These are phyloP conservation scores for Rhagonycha lutea DNA, from an alignment of 2,888 invertebrate species.

Conservation along the genomic window DNA sequence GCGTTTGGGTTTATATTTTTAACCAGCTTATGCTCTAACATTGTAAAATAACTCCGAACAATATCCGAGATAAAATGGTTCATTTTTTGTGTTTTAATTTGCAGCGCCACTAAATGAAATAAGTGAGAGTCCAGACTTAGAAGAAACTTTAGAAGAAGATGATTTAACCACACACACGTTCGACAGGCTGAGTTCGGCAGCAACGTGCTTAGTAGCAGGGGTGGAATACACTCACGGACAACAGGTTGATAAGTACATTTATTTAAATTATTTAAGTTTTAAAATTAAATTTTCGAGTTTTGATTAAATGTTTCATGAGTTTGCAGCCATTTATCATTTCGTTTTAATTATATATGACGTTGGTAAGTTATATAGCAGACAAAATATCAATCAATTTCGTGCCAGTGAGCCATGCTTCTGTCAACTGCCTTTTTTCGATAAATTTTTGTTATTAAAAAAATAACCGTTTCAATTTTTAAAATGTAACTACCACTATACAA, in stretches of 20 bases:
- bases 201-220: constrained; percentile 56
- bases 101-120: constrained; percentile 20
- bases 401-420: neutral
- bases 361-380: neutral
- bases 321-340: neutral
- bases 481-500: neutral
- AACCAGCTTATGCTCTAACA: neutral
- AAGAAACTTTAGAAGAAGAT: constrained; percentile 46
- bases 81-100: constrained; percentile 1
- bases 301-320: neutral
- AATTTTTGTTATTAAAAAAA: neutral
- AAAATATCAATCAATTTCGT: neutral
- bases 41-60: neutral
- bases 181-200: constrained; percentile 54
- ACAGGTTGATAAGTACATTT: constrained; percentile 48
- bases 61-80: neutral
- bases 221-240: constrained; percentile 57
- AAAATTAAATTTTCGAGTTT: neutral
- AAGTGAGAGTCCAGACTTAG: constrained; percentile 25
- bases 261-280: neutral
- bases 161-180: constrained; percentile 52
- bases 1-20: neutral
- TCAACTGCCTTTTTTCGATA: neutral
- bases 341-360: neutral
- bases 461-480: neutral